Evolutionary conservation across 2,113 vertebrate genomes (phyloP), one percentile per base, ranked within the genome.

Genomic region (Oophaga pumilio): DNA sequence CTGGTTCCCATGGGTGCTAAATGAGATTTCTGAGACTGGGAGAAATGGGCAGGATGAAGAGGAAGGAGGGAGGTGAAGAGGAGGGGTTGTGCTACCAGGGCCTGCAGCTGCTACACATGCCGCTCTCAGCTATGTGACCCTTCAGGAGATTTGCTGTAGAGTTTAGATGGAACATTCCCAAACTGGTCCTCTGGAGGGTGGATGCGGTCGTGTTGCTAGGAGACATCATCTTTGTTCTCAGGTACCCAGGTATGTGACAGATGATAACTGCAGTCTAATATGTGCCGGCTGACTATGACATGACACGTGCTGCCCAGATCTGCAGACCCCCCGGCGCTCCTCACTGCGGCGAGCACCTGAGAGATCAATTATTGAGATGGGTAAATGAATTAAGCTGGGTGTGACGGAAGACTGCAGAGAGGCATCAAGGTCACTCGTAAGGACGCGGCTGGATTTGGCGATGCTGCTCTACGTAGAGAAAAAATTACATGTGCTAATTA

Each of bases 191-290:
- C 89, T 6, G 89, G 68, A 43, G 62, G 66, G 4, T 87, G 59
- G 89, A 80, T 89, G 90, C 91, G 89, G 91, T 83, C 7, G 89
- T 76, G 92, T 92, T 93, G 93, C 93, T 93, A 93, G 92, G 93
- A 91, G 91, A 92, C 28, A 62, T 64, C 57, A 8, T 83, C 52
- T 50, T 79, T 24, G 49, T 43, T 14, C 17, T 22, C 59, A 88
- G 81, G 87, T 88, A 69, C 68, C 59, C 87, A 88, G 80, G 87
- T 88, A 88, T 84, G 80, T 52, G 81, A n/a, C 9, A 12, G n/a
- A 53, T 76, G 64, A 33, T 82, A 62, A 15, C 53, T 53, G 66
- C 53, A 82, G 68, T 28, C 7, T 15, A 74, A 4, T 56, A 9
- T 57, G 76, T 22, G 76, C 24, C 43, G 20, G n/a, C 20, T 24